Evolutionary conservation across 2,888 invertebrate genomes (phyloP).

Genomic region (Herminia tarsipennalis): DNA sequence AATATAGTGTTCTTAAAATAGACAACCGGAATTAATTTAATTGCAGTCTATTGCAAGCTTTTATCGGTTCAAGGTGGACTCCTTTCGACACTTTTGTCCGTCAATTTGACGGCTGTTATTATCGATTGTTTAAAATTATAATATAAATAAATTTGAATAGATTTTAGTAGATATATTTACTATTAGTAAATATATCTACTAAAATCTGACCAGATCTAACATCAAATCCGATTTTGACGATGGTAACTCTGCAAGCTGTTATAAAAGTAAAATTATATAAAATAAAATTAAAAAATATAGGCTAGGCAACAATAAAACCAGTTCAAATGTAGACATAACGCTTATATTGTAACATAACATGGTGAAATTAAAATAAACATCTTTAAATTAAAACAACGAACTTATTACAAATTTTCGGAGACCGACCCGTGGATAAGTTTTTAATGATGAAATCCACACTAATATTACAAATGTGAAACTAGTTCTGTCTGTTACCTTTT

Average conservation of each 20-base stretch:
- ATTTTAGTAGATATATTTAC: too few relatives aligned
- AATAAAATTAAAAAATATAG: too few relatives aligned
- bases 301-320: conserved; percentile 46
- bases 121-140: conserved; percentile 20
- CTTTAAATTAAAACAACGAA: conserved; percentile 84
- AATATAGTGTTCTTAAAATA: too few relatives aligned
- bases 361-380: conserved; percentile 83
- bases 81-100: conserved; percentile 47
- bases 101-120: conserved; percentile 2
- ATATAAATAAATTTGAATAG: too few relatives aligned
- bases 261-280: too few relatives aligned
- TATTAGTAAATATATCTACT: too few relatives aligned
- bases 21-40: conserved; percentile 30
- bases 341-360: conserved; percentile 83
- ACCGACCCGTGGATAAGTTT: conserved; percentile 31
- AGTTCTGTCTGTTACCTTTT: too few relatives aligned
- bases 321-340: conserved; percentile 75
- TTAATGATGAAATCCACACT: not conserved
- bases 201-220: too few relatives aligned
- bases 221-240: too few relatives aligned
- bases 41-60: too few relatives aligned
- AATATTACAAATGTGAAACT: too few relatives aligned
- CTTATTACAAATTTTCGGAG: conserved; percentile 67
- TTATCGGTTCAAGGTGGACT: conserved; percentile 51
- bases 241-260: too few relatives aligned